Percentiles rank a stretch among this genome's conserved stretches.
Conservation (phyloP, 2,888 invertebrate genomes). For the Ypsolopha sequella region DNA sequence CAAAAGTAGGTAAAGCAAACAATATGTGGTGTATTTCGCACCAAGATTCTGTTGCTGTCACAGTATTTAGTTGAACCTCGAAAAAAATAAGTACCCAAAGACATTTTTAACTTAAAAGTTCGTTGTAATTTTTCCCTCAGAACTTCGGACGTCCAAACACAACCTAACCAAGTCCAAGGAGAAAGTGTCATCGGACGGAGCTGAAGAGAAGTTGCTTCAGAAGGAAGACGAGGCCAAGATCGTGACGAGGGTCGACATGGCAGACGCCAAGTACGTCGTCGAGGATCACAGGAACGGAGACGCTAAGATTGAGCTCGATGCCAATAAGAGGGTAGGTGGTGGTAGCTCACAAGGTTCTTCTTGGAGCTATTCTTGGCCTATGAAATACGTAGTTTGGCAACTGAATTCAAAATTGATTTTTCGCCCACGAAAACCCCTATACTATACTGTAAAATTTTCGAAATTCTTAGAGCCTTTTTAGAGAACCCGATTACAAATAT, state of each 20-base stretch:
- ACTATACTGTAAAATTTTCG: too few relatives aligned
- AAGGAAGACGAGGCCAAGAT: slow-evolving; percentile 72
- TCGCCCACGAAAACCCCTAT: too few relatives aligned
- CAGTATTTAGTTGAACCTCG: too few relatives aligned
- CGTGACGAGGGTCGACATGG: slow-evolving; percentile 69
- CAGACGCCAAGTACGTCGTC: slow-evolving; percentile 82
- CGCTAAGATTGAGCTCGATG: slow-evolving; percentile 88
- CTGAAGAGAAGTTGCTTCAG: slow-evolving; percentile 78
- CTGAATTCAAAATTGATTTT: too few relatives aligned
- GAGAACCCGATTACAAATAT: too few relatives aligned
- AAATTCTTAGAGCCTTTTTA: too few relatives aligned
- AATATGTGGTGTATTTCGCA: too few relatives aligned
- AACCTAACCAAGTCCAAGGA: slow-evolving; percentile 54
- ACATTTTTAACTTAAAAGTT: neutral
- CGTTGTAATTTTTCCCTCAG: slow-evolving; percentile 15
- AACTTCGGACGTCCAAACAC: slow-evolving; percentile 42
- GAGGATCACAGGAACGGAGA: slow-evolving; percentile 87
- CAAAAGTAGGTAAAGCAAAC: too few relatives aligned
- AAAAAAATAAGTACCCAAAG: neutral
- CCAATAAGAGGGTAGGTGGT: slow-evolving; percentile 60
- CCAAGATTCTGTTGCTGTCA: too few relatives aligned
- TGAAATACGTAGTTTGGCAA: too few relatives aligned
- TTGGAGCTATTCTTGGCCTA: too few relatives aligned
- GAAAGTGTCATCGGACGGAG: slow-evolving; percentile 72
- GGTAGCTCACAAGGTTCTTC: neutral